Conservation (phyloP, 2,888 invertebrate species). For the Eupithecia pulchellata region DNA sequence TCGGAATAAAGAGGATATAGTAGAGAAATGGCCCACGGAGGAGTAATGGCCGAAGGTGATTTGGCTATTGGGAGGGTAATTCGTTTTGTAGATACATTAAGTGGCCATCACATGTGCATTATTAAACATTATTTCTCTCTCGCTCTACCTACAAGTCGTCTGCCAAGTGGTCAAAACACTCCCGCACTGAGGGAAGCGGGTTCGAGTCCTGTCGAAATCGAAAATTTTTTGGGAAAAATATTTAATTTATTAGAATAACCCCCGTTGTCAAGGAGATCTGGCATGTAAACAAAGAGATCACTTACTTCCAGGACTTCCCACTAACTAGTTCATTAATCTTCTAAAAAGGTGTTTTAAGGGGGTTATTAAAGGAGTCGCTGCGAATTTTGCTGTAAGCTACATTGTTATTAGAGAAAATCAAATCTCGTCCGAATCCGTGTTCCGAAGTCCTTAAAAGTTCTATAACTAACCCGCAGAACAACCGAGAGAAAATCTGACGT, state of each 20-base stretch:
- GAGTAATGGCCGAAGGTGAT: not conserved
- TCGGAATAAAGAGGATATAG: conserved; percentile 7
- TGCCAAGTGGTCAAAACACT: no score
- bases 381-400: not conserved
- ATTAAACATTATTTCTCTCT: not conserved
- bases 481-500: conserved; percentile 54
- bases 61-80: not conserved
- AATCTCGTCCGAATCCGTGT: conserved; percentile 23
- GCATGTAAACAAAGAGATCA: not conserved
- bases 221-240: no score
- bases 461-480: conserved; percentile 41
- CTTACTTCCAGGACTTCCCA: not conserved
- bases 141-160: not conserved
- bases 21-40: conserved; percentile 5
- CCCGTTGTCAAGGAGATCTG: not conserved
- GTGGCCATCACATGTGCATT: not conserved
- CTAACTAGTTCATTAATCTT: not conserved
- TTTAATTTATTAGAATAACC: no score
- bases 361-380: no score
- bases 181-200: no score
- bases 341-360: not conserved
- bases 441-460: conserved; percentile 37
- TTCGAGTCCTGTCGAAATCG: no score
- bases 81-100: not conserved
- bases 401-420: not conserved